phyloP scores from a whole-genome alignment of 2,113 vertebrate genomes.

The Daubentonia madagascariensis region DNA sequence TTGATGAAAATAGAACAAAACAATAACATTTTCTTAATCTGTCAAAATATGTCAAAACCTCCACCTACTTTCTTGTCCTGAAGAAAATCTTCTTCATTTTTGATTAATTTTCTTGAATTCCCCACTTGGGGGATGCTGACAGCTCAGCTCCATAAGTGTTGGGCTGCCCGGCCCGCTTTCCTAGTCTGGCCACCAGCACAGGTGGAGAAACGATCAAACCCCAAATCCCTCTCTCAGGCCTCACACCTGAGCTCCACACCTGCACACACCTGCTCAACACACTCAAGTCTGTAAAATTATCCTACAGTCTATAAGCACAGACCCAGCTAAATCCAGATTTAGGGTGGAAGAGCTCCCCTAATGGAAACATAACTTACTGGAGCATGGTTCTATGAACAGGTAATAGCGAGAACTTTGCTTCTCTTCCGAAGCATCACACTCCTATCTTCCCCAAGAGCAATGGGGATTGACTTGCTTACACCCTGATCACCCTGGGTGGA shows the following conservation, averaged over 20 bases:
- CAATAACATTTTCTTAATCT: neutral
- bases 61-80: neutral
- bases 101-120: neutral
- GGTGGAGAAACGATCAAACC: neutral
- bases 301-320: neutral
- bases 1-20: neutral
- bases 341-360: neutral
- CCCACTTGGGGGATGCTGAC: neutral
- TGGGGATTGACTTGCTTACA: neutral
- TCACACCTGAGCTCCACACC: neutral
- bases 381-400: neutral
- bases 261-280: neutral
- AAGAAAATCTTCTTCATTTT: neutral
- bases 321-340: neutral
- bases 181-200: neutral
- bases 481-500: too few relatives aligned
- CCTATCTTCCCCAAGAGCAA: neutral
- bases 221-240: neutral
- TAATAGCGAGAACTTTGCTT: neutral
- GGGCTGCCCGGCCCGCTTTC: neutral
- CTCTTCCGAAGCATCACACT: neutral
- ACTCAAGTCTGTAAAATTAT: neutral
- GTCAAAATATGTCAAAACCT: neutral
- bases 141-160: neutral
- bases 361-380: neutral